Base-by-base conservation (phyloP, 2,888 invertebrate genomes). In the Oscheius sp. region DNA sequence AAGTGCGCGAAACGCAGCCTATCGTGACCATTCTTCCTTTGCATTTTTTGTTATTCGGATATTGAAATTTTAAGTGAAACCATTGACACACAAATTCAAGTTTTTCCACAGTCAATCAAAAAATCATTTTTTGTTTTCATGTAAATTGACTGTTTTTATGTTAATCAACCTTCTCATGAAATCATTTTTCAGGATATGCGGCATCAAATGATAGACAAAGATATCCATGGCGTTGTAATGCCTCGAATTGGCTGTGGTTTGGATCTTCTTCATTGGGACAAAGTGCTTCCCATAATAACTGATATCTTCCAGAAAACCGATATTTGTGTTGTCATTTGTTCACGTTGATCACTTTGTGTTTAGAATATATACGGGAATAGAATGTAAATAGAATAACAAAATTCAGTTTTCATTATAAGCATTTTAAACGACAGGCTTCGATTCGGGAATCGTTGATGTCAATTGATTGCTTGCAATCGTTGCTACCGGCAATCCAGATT, bases 191-290 rank as follows among this genome's bases (percentile, higher is more conserved):
- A 71, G 71, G 71, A 71, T 32, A 71, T 71, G 71, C 50, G 61
- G 14, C 32, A 38, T 20, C 45, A 32, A 36, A 36, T 68, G 24
- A 54, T 51, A 36, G n/a, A 14, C 14, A 17, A 54, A 72, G 80
- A 87, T 8, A 89, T 91, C 0, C 85, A 85, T 30, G 87, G 89
- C 50, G 75, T 91, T 65, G 90, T 91, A 1, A 90, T 91, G 83
- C 91, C 91, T 0, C 86, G 88, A 67, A 90, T 91, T 72, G 91
- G 91, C 1, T 91, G 91, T 82, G 91, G 91, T 33, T 88, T 91
- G 41, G 91, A 91, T 85, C 86, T 89, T 20, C 87, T 91, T 2
- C 87, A 90, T 71, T 91, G 91, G 91, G 82, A 84, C 1, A 87
- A 87, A 30, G 91, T 91, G 36, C 47, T 56, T 22, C 32, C 47